Conservation (phyloP, 2,888 invertebrate species). For the Eupithecia vulgata region DNA sequence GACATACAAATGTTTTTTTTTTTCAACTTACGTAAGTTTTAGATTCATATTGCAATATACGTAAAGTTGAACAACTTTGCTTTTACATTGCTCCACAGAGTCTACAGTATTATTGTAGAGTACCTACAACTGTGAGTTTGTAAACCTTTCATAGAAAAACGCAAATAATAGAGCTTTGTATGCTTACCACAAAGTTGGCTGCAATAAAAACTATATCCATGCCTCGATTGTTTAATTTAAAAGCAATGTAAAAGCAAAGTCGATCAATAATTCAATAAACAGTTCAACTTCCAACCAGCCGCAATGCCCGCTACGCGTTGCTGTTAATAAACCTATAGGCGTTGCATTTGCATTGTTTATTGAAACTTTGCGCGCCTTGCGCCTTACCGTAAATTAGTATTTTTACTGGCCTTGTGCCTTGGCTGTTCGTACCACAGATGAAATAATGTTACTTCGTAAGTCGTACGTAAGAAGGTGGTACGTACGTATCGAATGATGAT, state of each 20-base stretch:
- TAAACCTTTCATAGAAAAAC: neutral
- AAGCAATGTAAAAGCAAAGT: slow-evolving; percentile 16
- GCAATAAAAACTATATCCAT: neutral
- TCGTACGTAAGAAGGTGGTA: too few species aligned
- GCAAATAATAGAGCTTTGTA: neutral
- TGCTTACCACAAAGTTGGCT: neutral
- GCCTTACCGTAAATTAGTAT: neutral
- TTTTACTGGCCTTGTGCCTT: neutral
- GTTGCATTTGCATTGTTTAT: slow-evolving; percentile 44
- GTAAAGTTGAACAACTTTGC: too few species aligned
- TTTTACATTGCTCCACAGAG: too few species aligned
- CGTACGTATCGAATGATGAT: neutral
- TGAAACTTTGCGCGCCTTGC: slow-evolving; percentile 28
- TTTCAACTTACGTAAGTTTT: too few species aligned
- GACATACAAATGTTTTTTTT: too few species aligned
- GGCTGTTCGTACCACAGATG: too few species aligned
- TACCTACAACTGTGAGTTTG: neutral
- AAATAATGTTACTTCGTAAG: too few species aligned
- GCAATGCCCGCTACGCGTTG: slow-evolving; percentile 42
- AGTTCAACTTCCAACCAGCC: slow-evolving; percentile 23
- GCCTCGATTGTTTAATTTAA: neutral
- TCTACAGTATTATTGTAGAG: neutral
- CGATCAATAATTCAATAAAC: slow-evolving; percentile 23
- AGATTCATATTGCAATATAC: too few species aligned
- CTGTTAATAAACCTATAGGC: slow-evolving; percentile 54